Evolutionary conservation across 2,888 invertebrate genomes (phyloP).

Genomic region (Synergus gifuensis): DNA sequence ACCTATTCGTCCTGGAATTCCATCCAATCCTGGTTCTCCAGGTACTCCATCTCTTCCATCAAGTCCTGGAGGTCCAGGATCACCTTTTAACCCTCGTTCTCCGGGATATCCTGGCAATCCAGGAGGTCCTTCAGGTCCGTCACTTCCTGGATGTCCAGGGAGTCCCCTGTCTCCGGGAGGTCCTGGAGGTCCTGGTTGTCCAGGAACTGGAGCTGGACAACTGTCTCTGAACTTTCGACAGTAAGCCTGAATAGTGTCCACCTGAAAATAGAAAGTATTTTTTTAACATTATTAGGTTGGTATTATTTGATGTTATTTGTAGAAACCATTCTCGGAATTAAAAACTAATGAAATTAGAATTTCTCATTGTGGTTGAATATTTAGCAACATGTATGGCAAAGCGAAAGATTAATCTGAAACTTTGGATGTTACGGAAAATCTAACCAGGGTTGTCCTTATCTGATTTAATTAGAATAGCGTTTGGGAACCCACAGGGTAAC

Average conservation of each 20-base stretch:
- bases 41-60: constrained; percentile 95
- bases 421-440: constrained; percentile 32
- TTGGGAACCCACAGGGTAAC: constrained; percentile 24
- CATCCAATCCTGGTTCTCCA: constrained; percentile 93
- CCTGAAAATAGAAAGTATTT: constrained; percentile 79
- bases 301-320: background rate
- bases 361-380: background rate
- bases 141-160: constrained; percentile 84
- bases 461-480: constrained; percentile 47
- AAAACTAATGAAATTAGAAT: background rate
- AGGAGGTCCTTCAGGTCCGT: constrained; percentile 84
- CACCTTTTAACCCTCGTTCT: constrained; percentile 84
- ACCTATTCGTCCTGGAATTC: constrained; percentile 91
- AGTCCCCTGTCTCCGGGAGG: constrained; percentile 82
- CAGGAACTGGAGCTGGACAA: constrained; percentile 85
- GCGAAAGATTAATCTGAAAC: constrained; percentile 16
- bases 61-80: constrained; percentile 84
- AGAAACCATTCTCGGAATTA: background rate
- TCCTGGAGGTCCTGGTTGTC: constrained; percentile 80
- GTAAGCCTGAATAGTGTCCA: constrained; percentile 90
- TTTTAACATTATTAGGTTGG: background rate
- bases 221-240: constrained; percentile 91
- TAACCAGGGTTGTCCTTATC: constrained; percentile 45
- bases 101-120: constrained; percentile 79
- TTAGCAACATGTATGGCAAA: background rate